phyloP scores from a whole-genome alignment of 64 coral and sea anemone genomes.

The Pocillopora damicornis region DNA sequence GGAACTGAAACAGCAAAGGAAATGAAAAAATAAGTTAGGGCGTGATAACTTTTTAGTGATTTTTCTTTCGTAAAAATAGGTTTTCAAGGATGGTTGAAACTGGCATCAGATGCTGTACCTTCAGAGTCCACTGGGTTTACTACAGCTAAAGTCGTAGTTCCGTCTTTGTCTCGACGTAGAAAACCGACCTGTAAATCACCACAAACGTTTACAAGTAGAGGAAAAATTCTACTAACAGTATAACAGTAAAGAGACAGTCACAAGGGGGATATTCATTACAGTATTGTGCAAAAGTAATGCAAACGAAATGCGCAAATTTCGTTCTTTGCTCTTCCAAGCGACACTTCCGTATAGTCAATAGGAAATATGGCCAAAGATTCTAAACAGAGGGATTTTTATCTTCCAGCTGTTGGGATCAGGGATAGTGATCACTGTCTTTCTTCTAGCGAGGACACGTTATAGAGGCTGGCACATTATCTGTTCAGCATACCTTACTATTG shows the following conservation, averaged over 20 bases:
- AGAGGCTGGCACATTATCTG: neutral
- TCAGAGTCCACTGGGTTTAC: conserved; percentile 77
- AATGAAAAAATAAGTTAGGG: neutral
- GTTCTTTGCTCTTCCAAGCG: neutral
- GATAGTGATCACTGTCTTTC: no score
- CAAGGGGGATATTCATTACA: neutral
- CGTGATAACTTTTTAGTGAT: neutral
- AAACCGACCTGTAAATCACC: conserved; percentile 76
- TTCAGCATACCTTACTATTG: conserved; percentile 74
- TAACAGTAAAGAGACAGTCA: neutral
- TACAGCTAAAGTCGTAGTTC: conserved; percentile 88
- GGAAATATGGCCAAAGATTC: no score
- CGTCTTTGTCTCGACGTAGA: conserved; percentile 79
- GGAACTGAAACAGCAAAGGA: conserved; percentile 18
- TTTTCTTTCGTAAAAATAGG: neutral
- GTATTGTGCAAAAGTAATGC: neutral
- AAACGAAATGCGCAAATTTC: neutral
- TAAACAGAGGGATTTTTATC: no score
- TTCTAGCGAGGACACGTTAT: no score
- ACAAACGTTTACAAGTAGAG: neutral
- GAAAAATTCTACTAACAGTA: neutral
- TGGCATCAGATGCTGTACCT: conserved; percentile 30
- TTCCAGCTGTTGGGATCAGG: no score
- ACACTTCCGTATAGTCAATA: no score
- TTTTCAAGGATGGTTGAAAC: neutral